Evolutionary conservation across 2,888 invertebrate genomes (phyloP), one percentile per base, ranked within the genome.

Genomic region (Tribolium freemani): DNA sequence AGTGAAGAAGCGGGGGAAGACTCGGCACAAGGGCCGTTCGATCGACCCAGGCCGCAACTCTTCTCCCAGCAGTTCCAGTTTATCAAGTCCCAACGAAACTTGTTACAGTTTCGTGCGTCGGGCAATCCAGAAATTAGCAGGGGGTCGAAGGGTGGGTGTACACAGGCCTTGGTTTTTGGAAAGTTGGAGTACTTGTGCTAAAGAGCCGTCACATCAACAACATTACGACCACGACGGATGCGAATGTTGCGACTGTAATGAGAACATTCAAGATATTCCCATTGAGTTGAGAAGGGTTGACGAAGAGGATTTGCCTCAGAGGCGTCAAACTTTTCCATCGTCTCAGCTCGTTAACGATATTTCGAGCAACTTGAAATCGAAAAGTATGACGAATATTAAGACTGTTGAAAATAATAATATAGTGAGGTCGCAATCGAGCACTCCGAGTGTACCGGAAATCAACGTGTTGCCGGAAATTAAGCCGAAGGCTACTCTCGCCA

Each of bases 101-200:
- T 97, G 97, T 85, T 97, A 97, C 87, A 96, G 96, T 80, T 97
- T 97, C 85, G 96, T 97, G 3, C 89, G 96, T 54, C 90, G 95
- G 81, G 96, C 96, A 8, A 90, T 97, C 58, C 86, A 96, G 89
- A 93, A 95, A 87, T 87, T 96, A 58, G 95, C 96, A 2, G 94
- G 95, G 2, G 88, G 90, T 0, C 88, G 88, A 73, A 85, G 90
- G 26, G 87, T 87, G 61, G 90, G 93, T 5, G 81, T 82, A 31
- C 79, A 83, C 64, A 75, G 82, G 74, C 91, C 92, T 5, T 93
- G 93, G 93, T 95, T 96, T 83, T 88, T 95, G 9, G 94, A 94
- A 57, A 93, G 94, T 0, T 95, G 94, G 94, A 91, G 91, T 61
- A 79, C 85, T 58, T 85, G 82, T 69, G 81, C 85, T 9, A 85